Evolutionary conservation across 1,140 invertebrate genomes (phyloP), one percentile per base, ranked within the genome.

Genomic region (Nebria ingens): DNA sequence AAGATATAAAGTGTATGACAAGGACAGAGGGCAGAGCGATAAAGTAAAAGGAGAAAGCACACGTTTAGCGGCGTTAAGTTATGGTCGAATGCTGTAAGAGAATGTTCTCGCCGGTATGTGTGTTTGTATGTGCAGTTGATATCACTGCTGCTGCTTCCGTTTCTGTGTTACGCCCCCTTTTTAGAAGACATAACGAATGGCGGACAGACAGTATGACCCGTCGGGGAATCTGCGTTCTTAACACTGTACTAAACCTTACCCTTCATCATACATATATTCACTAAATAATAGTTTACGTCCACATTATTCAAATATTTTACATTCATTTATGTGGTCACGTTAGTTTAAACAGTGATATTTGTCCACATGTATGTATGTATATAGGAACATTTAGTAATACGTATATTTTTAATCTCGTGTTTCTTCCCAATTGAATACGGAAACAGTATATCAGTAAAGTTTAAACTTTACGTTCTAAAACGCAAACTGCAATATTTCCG

Each of bases 1-100:
- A 45, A 45, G 40, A 45, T 4, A 12, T 4, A 17, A 9, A 6
- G 40, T 45, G 6, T 45, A 11, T 45, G 4, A 45, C 40, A 45
- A 12, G 15, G 40, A 45, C 15, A 12, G 15, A 45, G 40, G 4
- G 15, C 25, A 6, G 6, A 45, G 40, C 9, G 40, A 45, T 9
- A 17, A 17, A 11, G 15, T 4, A 17, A 6, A 4, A 17, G 40
- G 9, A 17, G 40, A 45, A 17, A 17, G 40, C 17, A 17, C 17
- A 17, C 40, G 40, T 45, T 45, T 45, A 45, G 6, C 40, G 6
- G 17, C 15, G 40, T 9, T 45, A 45, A 45, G 40, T 45, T 45
- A 45, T 45, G 40, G 40, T 45, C 40, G 40, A 45, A 17, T 17
- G 40, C 40, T 45, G 40, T 45, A 45, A 45, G 40, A n/a, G n/a